Evolutionary conservation across 2,888 invertebrate genomes (phyloP).

Genomic region (Entomobrya proxima): DNA sequence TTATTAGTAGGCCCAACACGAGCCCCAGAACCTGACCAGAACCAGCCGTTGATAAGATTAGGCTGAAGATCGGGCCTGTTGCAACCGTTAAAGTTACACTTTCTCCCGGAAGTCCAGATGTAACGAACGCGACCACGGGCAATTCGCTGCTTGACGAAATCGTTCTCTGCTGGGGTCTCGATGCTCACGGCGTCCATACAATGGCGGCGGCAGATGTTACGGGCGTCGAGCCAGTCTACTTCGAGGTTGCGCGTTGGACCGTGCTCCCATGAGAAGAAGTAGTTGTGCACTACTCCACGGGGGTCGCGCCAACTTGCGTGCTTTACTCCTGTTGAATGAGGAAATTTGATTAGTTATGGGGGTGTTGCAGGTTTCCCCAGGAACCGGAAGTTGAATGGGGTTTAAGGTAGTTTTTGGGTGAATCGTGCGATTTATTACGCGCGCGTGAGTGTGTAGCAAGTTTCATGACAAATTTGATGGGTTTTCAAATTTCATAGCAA

Average conservation of each 20-base stretch:
- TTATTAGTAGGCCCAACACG: conserved; percentile 91
- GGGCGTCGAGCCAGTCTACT: conserved; percentile 93
- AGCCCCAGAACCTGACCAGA: conserved; percentile 93
- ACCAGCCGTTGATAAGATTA: conserved; percentile 91
- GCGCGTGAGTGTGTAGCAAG: too few relatives aligned
- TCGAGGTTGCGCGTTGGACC: conserved; percentile 88
- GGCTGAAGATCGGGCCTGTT: conserved; percentile 87
- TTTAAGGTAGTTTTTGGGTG: too few relatives aligned
- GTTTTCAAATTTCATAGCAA: too few relatives aligned
- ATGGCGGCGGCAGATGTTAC: conserved; percentile 93
- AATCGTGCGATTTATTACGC: too few relatives aligned
- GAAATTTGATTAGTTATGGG: conserved; percentile 29
- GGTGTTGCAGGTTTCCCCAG: neutral
- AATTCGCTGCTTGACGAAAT: conserved; percentile 91
- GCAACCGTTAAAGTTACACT: conserved; percentile 95
- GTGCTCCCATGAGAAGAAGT: conserved; percentile 93
- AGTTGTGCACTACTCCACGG: conserved; percentile 92
- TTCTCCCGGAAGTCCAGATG: conserved; percentile 94
- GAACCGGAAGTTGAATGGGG: too few relatives aligned
- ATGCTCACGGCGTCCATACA: conserved; percentile 95
- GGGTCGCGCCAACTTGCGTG: conserved; percentile 93
- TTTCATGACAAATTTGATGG: too few relatives aligned
- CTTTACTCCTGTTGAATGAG: conserved; percentile 83
- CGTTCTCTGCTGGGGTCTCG: conserved; percentile 93
- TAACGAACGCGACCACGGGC: conserved; percentile 84